Evolutionary conservation across 2,797 vertebrate species (phyloP).

Genomic region (Gephyroberyx darwinii): DNA sequence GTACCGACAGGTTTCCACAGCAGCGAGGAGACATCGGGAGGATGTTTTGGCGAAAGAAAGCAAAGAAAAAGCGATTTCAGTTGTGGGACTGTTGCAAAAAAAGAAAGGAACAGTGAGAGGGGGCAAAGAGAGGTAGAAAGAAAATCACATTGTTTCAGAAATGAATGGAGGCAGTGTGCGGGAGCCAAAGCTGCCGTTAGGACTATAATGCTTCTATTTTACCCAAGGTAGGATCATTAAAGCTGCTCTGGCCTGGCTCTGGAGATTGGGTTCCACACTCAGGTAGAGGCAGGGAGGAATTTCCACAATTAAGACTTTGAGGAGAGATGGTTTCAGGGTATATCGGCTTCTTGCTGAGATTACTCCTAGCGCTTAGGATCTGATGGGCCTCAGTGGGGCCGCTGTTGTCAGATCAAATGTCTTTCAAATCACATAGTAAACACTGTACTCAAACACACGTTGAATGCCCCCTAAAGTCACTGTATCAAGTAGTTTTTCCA

Average conservation of each 20-base stretch:
- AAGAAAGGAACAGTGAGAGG: constrained; percentile 47
- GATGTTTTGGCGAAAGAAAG: constrained; percentile 43
- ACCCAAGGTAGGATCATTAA: constrained; percentile 77
- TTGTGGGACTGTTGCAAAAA: constrained; percentile 56
- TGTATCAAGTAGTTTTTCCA: no score
- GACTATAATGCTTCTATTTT: constrained; percentile 83
- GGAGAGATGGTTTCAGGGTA: constrained; percentile 77
- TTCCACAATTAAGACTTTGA: constrained; percentile 79
- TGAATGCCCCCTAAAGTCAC: not conserved
- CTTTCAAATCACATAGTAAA: constrained; percentile 11
- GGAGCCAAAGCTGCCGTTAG: constrained; percentile 73
- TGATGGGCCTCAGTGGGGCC: constrained; percentile 10
- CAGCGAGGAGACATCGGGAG: constrained; percentile 46
- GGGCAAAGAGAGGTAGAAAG: constrained; percentile 60
- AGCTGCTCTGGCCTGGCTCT: constrained; percentile 60
- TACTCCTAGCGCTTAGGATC: constrained; percentile 31
- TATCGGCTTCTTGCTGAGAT: constrained; percentile 50
- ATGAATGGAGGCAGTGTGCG: constrained; percentile 83
- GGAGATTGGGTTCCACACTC: constrained; percentile 79
- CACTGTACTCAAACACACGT: constrained; percentile 13
- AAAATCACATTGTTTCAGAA: constrained; percentile 76
- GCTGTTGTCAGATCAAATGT: constrained; percentile 19
- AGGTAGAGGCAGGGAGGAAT: constrained; percentile 75
- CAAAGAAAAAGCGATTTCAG: constrained; percentile 60
- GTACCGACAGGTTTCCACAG: constrained; percentile 39